Evolutionary conservation across 2,888 invertebrate species (phyloP), one percentile per base, ranked within the genome.

Genomic region (Diogma glabrata): DNA sequence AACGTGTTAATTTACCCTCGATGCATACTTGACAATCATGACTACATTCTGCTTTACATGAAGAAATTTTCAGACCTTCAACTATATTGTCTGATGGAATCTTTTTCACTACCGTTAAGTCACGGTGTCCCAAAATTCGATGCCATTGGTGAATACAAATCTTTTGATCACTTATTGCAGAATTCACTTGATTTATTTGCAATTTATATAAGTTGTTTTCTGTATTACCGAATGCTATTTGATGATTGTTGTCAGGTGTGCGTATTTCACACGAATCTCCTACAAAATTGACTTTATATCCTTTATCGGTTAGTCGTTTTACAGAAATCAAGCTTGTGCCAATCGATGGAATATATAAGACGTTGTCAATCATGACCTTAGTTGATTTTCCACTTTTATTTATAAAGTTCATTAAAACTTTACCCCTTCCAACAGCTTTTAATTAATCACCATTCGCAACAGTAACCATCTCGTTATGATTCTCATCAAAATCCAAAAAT

Each of bases 121-220:
- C 53, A 7, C 56, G 52, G 50, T 59, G 58, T 55, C 57, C n/a
- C n/a, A n/a, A n/a, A n/a, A n/a, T n/a, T n/a, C n/a, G n/a, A 51
- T 59, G 58, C 55, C 57, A 57, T 38, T 47, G 36, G 47, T 56
- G 58, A 24, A 53, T 49, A 43, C 56, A 57, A n/a, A 54, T 17
- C 45, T 55, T 52, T 23, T 52, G n/a, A n/a, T n/a, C n/a, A n/a
- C n/a, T n/a, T n/a, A n/a, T n/a, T n/a, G n/a, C n/a, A n/a, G n/a
- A n/a, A n/a, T n/a, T n/a, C n/a, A n/a, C n/a, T n/a, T n/a, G n/a
- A n/a, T n/a, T n/a, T n/a, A n/a, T n/a, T n/a, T n/a, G n/a, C n/a
- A n/a, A n/a, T n/a, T n/a, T 22, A 24, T 47, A 51, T 19, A 51
- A 36, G 12, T 38, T 23, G n/a, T 14, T 14, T 9, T 22, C 14